Evolutionary conservation across 2,888 invertebrate genomes (phyloP).

Genomic region (Xestia c-nigrum): DNA sequence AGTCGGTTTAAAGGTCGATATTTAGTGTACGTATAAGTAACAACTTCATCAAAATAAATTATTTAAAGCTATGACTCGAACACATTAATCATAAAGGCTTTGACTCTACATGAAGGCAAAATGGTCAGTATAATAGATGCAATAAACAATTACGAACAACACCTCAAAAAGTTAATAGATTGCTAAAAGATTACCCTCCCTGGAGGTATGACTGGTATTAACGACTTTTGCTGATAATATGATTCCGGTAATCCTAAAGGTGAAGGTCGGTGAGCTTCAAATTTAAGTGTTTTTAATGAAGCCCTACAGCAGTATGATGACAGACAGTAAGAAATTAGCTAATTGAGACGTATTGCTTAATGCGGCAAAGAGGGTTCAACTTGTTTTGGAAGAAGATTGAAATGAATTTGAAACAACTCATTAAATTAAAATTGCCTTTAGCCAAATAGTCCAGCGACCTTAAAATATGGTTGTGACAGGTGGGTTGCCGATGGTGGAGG

Average conservation of each 20-base stretch:
- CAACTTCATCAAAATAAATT: background rate
- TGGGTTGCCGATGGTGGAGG: too few species aligned
- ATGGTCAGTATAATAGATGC: background rate
- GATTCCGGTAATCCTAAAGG: constrained; percentile 61
- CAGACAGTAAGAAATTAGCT: constrained; percentile 33
- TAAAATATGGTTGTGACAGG: background rate
- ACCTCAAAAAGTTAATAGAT: constrained; percentile 38
- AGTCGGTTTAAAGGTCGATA: background rate
- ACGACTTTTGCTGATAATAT: constrained; percentile 31
- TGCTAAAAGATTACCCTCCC: constrained; percentile 35
- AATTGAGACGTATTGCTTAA: constrained; percentile 25
- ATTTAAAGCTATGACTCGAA: background rate
- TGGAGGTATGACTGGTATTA: constrained; percentile 51
- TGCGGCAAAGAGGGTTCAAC: background rate
- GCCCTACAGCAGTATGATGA: constrained; percentile 36
- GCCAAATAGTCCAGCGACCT: background rate
- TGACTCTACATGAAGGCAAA: background rate
- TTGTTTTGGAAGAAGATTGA: background rate
- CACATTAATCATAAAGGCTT: constrained; percentile 6
- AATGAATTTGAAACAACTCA: background rate
- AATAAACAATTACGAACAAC: constrained; percentile 26
- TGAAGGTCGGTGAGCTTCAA: constrained; percentile 50
- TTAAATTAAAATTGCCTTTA: background rate
- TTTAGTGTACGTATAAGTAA: too few species aligned
- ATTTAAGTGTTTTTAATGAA: constrained; percentile 25